phyloP scores from a whole-genome alignment of 2,888 invertebrate genomes.

The Cylloceria caligata region DNA sequence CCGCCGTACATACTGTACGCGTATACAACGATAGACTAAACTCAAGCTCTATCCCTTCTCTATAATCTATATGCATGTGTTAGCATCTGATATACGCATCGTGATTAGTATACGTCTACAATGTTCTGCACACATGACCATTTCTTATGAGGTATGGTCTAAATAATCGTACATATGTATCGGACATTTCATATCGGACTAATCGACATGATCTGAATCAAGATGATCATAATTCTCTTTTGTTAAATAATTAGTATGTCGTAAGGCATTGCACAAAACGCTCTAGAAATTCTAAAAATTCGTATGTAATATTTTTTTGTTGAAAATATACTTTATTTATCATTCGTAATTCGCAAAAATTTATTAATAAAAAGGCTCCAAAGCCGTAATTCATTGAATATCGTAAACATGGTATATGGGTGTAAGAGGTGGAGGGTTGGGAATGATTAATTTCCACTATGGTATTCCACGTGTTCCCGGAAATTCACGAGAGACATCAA shows the following conservation, averaged over 20 bases:
- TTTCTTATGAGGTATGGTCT: conserved; percentile 14
- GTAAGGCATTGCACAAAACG: too few species aligned
- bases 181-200: neutral
- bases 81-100: neutral
- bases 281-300: too few species aligned
- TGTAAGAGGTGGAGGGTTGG: conserved; percentile 47
- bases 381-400: conserved; percentile 55
- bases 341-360: neutral
- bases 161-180: neutral
- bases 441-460: conserved; percentile 67
- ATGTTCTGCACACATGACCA: neutral
- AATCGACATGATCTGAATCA: too few species aligned
- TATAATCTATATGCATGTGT: conserved; percentile 16
- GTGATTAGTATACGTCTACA: conserved; percentile 12
- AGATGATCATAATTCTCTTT: too few species aligned
- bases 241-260: too few species aligned
- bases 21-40: conserved; percentile 16
- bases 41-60: conserved; percentile 2
- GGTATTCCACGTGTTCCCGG: conserved; percentile 67
- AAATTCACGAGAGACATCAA: conserved; percentile 67
- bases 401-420: conserved; percentile 44
- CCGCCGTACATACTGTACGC: conserved; percentile 1
- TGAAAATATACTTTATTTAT: neutral
- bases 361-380: conserved; percentile 13
- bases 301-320: too few species aligned